Percentiles rank a stretch among this genome's conserved stretches.
phyloP scores from a whole-genome alignment of 2,113 vertebrate genomes.

The Struthio camelus region DNA sequence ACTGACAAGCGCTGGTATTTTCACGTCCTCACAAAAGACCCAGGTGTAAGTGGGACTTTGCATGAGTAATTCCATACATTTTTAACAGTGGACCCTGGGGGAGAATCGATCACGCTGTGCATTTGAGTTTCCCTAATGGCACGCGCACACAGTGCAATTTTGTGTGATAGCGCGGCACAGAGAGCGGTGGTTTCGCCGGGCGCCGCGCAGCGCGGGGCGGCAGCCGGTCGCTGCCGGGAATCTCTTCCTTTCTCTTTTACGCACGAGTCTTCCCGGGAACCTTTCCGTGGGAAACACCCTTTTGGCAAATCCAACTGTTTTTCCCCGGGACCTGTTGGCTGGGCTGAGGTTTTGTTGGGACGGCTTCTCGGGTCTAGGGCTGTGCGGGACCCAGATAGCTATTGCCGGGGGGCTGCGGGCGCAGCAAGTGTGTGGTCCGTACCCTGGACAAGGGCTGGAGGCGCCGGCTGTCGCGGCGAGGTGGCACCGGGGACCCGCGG shows the following conservation, averaged over 20 bases:
- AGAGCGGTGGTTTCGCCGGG: background rate
- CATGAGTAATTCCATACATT: slow-evolving; percentile 49
- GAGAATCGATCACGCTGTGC: background rate
- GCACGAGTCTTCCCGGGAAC: fast-evolving
- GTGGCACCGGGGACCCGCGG: fast-evolving
- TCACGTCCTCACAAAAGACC: background rate
- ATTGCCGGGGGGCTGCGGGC: background rate
- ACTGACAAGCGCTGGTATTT: background rate
- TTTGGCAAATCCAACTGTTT: fast-evolving
- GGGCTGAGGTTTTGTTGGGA: background rate
- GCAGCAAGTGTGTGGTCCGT: too few relatives aligned
- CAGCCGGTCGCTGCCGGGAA: fast-evolving
- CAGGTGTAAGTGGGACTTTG: background rate
- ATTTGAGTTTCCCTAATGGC: background rate
- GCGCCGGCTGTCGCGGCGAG: fast-evolving
- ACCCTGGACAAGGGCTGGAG: too few relatives aligned
- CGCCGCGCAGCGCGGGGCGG: background rate
- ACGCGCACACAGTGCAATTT: background rate
- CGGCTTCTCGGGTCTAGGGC: fast-evolving
- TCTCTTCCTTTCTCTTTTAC: fast-evolving
- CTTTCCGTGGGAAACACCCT: background rate
- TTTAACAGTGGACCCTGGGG: slow-evolving; percentile 21
- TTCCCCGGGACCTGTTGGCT: fast-evolving
- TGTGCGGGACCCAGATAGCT: fast-evolving
- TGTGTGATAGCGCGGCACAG: background rate